Conservation (phyloP, 2,113 vertebrate genomes). For the Chauna torquata region DNA sequence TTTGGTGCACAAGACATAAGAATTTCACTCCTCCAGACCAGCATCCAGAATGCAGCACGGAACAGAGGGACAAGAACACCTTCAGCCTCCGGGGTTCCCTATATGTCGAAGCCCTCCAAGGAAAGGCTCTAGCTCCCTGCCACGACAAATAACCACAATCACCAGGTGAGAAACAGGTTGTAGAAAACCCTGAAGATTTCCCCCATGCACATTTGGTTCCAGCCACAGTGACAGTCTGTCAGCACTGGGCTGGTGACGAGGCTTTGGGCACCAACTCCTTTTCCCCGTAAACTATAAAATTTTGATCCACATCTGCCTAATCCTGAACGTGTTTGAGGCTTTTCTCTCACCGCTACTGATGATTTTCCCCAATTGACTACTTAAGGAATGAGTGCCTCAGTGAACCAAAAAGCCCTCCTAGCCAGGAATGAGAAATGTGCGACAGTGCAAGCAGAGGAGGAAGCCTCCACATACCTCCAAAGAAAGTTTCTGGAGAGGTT, state of each 20-base stretch:
- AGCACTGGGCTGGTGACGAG: neutral
- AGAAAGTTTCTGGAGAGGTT: neutral
- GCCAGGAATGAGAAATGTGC: neutral
- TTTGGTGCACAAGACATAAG: fast-evolving
- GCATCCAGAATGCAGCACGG: neutral
- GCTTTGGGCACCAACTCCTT: neutral
- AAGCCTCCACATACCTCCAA: neutral
- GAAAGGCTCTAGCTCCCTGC: neutral
- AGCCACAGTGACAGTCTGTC: neutral
- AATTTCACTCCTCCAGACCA: neutral
- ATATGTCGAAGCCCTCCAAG: neutral
- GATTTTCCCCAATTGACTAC: neutral
- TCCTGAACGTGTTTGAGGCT: neutral
- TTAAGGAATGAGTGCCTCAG: neutral
- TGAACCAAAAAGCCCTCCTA: neutral
- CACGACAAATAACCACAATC: neutral
- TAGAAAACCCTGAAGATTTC: neutral
- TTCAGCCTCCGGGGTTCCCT: neutral
- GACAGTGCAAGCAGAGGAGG: neutral
- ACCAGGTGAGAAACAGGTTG: neutral
- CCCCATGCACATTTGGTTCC: neutral
- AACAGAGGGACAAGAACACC: neutral
- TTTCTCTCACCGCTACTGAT: neutral
- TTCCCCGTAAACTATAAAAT: neutral
- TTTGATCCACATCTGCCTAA: neutral